Evolutionary conservation across 2,113 vertebrate species (phyloP).

Genomic region (Corythaixoides concolor): DNA sequence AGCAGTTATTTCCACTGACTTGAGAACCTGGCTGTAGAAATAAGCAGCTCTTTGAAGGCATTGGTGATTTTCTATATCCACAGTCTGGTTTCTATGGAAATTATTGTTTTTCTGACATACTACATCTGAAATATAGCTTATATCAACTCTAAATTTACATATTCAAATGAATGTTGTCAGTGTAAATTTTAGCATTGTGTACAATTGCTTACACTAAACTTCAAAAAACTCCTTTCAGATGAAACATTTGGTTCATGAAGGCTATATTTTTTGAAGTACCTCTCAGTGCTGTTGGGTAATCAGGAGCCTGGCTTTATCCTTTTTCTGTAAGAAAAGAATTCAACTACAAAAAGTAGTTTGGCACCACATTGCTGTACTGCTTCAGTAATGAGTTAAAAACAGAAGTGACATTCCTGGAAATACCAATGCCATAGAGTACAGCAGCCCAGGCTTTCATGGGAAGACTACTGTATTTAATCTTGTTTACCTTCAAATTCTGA

Average conservation of each 20-base stretch:
- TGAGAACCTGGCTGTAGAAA: conserved; percentile 6
- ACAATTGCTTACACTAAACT: background rate
- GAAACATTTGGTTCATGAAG: background rate
- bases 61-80: background rate
- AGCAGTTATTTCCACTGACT: background rate
- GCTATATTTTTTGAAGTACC: background rate
- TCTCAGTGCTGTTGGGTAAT: background rate
- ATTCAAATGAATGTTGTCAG: background rate
- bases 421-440: background rate
- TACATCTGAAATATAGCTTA: background rate
- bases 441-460: background rate
- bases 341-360: background rate
- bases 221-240: background rate
- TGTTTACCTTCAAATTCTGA: background rate
- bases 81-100: background rate
- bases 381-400: background rate
- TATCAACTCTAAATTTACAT: conserved; percentile 18
- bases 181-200: background rate
- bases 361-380: background rate
- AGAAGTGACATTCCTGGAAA: background rate
- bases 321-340: background rate
- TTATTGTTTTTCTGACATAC: background rate
- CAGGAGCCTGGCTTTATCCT: background rate
- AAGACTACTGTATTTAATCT: background rate
- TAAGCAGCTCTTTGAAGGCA: background rate